A percentile compares a stretch with the other conserved stretches of the same genome.
phyloP scores from a whole-genome alignment of 2,113 vertebrate genomes.

The Mormoops blainvillei region DNA sequence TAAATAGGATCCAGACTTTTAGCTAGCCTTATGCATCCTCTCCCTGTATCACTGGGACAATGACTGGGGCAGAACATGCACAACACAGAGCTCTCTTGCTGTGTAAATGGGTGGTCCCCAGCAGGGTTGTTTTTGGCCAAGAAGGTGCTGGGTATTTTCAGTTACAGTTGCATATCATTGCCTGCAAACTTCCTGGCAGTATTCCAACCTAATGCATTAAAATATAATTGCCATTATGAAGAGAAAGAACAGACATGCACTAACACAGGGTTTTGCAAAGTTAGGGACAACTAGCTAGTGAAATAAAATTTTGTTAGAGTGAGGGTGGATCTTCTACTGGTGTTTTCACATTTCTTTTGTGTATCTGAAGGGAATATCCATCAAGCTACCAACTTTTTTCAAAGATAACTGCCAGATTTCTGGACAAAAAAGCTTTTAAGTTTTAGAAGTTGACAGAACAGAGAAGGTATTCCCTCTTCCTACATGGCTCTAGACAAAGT shows the following conservation, averaged over 20 bases:
- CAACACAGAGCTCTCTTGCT: background rate
- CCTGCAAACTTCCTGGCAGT: conserved; percentile 36
- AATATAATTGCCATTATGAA: conserved; percentile 51
- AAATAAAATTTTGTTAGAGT: conserved; percentile 72
- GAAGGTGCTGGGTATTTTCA: conserved; percentile 32
- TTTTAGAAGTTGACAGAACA: conserved; percentile 8
- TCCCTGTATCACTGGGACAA: background rate
- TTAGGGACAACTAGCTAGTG: conserved; percentile 64
- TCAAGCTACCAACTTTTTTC: conserved; percentile 43
- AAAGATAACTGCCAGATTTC: background rate
- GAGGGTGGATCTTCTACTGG: conserved; percentile 53
- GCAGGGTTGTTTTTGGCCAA: conserved; percentile 41
- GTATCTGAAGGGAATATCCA: conserved; percentile 59
- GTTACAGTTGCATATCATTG: conserved; percentile 55
- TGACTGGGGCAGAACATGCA: background rate
- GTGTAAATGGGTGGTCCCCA: background rate
- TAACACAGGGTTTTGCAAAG: conserved; percentile 65
- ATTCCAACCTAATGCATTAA: conserved; percentile 65
- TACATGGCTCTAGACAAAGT: background rate
- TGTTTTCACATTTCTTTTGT: conserved; percentile 73
- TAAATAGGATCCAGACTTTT: background rate
- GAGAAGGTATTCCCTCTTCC: background rate
- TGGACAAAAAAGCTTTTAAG: conserved; percentile 30
- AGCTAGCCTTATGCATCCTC: background rate
- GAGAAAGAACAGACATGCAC: conserved; percentile 66